Evolutionary conservation across 2,113 vertebrate species (phyloP).

Genomic region (Larimichthys polyactis): DNA sequence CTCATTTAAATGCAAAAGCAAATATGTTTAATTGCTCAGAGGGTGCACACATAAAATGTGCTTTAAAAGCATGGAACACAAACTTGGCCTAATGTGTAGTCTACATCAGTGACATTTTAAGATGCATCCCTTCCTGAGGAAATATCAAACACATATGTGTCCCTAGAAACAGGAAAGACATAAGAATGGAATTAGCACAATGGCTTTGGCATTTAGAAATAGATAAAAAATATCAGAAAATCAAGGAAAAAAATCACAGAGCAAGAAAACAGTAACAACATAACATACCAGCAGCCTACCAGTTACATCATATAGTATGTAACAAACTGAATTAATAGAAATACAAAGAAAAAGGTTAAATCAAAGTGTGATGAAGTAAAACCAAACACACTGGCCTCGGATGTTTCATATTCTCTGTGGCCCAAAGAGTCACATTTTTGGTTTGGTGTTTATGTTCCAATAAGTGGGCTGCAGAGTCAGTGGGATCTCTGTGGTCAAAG

Average conservation of each 20-base stretch:
- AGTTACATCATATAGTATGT: not conserved
- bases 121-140: not conserved
- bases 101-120: not conserved
- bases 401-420: not conserved
- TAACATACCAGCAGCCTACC: not conserved
- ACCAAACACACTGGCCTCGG: not conserved
- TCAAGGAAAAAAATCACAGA: not conserved
- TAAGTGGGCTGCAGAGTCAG: slow-evolving; percentile 38
- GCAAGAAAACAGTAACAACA: not conserved
- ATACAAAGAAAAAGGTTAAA: not conserved
- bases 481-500: slow-evolving; percentile 23
- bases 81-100: not conserved
- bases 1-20: not conserved
- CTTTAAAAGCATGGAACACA: not conserved
- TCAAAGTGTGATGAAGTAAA: not conserved
- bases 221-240: not conserved
- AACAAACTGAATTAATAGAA: not conserved
- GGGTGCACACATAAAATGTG: slow-evolving; percentile 3
- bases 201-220: slow-evolving; percentile 1
- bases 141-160: not conserved
- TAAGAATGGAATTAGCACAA: not conserved
- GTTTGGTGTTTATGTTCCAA: slow-evolving; percentile 9
- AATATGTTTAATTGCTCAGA: not conserved
- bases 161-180: not conserved
- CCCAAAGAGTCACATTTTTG: not conserved